Base-by-base conservation (phyloP, 1,140 invertebrate genomes). In the Oscheius sp. region DNA sequence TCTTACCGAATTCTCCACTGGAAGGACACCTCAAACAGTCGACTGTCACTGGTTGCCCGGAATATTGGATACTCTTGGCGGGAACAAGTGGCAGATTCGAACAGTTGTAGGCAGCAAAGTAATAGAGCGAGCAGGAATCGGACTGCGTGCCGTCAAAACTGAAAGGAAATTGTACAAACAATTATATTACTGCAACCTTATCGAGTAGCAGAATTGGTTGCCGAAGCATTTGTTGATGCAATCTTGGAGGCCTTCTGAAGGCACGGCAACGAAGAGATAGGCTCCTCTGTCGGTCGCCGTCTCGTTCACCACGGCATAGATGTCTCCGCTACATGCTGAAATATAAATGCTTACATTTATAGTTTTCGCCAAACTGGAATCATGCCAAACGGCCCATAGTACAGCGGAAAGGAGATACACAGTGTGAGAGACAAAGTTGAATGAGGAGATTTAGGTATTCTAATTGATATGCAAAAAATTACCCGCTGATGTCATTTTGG, bases 181-280 rank as follows among this genome's bases (percentile, higher is more conserved):
- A 10, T 62, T 10, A 65, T 20, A 28, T 38, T 38, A 36, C 63
- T 13, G n/a, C n/a, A 26, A 65, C 36, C 13, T 71, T 7, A 75
- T 26, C 3, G 74, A 75, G 36, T 75, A 75, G 34, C 74, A 75
- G 55, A 75, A 75, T 15, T 75, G 74, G 67, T 75, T 75, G 35
- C 74, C 74, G 32, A 75, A 75, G 42, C 74, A 75, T 29, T 67
- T 67, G 2, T 71, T 58, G 32, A 75, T 63, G 46, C 74, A 75
- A 23, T 75, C 68, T 32, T 75, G 35, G 28, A 75, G 32, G 2
- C 34, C 55, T 18, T 32, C 7, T 2, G 67, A 58, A 20, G 52
- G 52, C 3, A 68, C 32, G 28, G 52, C 67, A n/a, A 68, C 67
- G 15, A 68, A 68, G 23, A 68, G 52, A 26, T 68, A 68, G 28